phyloP scores from a whole-genome alignment of 2,888 invertebrate genomes.

The Oligia strigilis region DNA sequence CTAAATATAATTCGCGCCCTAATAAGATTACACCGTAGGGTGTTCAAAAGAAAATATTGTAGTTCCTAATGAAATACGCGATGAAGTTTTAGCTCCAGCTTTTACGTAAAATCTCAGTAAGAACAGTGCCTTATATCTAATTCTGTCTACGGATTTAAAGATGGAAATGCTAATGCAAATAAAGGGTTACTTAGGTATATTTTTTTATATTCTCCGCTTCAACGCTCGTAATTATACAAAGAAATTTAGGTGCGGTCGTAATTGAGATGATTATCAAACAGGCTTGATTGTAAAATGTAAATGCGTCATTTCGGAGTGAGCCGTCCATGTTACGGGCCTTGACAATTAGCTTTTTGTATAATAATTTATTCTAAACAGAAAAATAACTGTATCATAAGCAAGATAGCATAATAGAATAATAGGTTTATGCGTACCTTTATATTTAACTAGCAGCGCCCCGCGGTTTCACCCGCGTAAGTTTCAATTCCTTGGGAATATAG shows the following conservation, averaged over 20 bases:
- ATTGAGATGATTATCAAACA: conserved; percentile 66
- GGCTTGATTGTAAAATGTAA: conserved; percentile 67
- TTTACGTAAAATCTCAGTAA: conserved; percentile 46
- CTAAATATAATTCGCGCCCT: conserved; percentile 87
- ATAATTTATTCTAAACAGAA: conserved; percentile 38
- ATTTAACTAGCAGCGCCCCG: too few species aligned
- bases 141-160: conserved; percentile 55
- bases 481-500: too few species aligned
- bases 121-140: conserved; percentile 37
- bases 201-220: conserved; percentile 54
- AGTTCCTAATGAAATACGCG: conserved; percentile 75
- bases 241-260: conserved; percentile 62
- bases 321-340: conserved; percentile 28
- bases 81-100: conserved; percentile 65
- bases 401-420: neutral
- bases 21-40: conserved; percentile 84
- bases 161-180: conserved; percentile 56
- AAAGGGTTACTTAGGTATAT: conserved; percentile 35
- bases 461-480: too few species aligned
- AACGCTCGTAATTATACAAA: conserved; percentile 64
- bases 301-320: conserved; percentile 53
- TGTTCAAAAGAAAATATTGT: conserved; percentile 85
- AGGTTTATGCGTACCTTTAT: too few species aligned
- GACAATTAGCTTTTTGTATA: conserved; percentile 46
- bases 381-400: conserved; percentile 12